phyloP scores from a whole-genome alignment of 2,113 vertebrate species.

The Todiramphus saurophagus region DNA sequence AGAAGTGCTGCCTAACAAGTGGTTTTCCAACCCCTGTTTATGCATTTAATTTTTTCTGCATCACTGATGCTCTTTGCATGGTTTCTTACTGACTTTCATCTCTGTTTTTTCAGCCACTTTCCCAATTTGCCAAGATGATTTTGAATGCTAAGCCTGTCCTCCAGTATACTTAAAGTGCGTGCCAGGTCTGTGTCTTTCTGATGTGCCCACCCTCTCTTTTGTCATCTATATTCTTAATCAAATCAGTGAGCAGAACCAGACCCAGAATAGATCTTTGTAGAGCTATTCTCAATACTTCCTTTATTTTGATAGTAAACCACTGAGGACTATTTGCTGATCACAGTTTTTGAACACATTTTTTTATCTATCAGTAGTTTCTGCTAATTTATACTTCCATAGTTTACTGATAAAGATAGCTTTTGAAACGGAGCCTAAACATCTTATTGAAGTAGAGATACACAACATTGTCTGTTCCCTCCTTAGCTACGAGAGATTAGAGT shows the following conservation, averaged over 20 bases:
- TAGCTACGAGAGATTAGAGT: neutral
- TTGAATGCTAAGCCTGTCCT: neutral
- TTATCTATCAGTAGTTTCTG: neutral
- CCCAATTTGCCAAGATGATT: neutral
- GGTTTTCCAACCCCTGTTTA: neutral
- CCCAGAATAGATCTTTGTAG: neutral
- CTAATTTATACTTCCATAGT: neutral
- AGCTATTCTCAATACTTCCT: neutral
- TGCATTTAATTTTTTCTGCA: neutral
- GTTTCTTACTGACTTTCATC: conserved; percentile 8
- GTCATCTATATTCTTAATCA: neutral
- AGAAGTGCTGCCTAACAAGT: neutral
- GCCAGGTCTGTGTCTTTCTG: neutral
- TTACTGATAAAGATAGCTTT: neutral
- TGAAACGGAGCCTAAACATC: neutral
- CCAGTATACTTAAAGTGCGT: neutral
- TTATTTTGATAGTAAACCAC: conserved; percentile 3
- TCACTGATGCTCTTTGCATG: neutral
- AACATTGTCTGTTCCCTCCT: neutral
- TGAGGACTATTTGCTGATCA: neutral
- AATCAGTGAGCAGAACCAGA: neutral
- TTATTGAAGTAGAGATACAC: neutral
- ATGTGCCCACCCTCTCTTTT: neutral
- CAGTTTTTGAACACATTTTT: neutral
- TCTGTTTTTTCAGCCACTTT: neutral